Evolutionary conservation across 2,888 invertebrate genomes (phyloP).

Genomic region (Platynereis dumerilii): DNA sequence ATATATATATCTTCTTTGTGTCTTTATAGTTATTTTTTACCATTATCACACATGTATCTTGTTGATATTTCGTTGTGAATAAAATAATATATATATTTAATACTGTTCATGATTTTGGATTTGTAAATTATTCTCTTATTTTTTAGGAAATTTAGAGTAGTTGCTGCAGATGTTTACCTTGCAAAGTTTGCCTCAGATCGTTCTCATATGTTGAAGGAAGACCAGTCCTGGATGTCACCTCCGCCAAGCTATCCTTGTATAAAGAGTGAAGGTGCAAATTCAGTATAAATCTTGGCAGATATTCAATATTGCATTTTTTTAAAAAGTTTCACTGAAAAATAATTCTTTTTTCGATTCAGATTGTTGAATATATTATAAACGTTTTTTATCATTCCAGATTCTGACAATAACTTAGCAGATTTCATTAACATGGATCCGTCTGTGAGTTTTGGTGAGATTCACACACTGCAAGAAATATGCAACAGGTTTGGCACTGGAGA

Average conservation of each 20-base stretch:
- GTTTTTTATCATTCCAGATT: neutral
- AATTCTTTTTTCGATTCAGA: too few species aligned
- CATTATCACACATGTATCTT: too few species aligned
- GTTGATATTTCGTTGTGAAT: too few species aligned
- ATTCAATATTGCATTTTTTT: neutral
- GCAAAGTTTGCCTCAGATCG: slow-evolving; percentile 3
- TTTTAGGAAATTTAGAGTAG: neutral
- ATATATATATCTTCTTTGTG: too few species aligned
- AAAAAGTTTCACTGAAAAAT: neutral
- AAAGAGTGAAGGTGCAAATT: slow-evolving; percentile 1
- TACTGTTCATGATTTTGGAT: too few species aligned
- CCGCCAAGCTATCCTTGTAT: neutral
- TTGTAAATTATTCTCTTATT: too few species aligned
- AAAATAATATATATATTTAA: too few species aligned
- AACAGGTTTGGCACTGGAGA: neutral
- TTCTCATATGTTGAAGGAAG: slow-evolving; percentile 2
- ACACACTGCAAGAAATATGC: neutral
- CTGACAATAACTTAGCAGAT: neutral
- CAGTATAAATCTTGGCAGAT: neutral
- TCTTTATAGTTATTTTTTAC: too few species aligned
- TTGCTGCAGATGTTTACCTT: neutral
- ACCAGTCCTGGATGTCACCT: slow-evolving; percentile 1
- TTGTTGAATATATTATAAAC: neutral
- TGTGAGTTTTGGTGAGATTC: neutral
- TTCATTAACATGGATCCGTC: slow-evolving; percentile 6